These are phyloP conservation scores for Venustaconcha ellipsiformis DNA, from an alignment of 1,140 invertebrate genomes.

Conservation along the genomic window DNA sequence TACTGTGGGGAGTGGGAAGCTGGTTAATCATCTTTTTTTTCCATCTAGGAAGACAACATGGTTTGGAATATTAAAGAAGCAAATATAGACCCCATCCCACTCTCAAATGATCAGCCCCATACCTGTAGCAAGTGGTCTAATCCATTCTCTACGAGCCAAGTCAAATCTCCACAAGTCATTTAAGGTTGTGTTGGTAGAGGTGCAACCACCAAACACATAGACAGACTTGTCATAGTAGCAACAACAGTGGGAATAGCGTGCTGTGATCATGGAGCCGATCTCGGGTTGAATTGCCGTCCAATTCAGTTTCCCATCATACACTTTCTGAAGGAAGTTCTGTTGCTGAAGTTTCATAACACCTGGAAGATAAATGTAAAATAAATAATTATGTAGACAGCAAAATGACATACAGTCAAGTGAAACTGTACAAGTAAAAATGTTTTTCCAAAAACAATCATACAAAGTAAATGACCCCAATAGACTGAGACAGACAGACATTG, in stretches of 20 bases:
- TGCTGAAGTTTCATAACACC: constrained; percentile 80
- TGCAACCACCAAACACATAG: constrained; percentile 97
- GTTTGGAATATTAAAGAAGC: too few species aligned
- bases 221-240: constrained; percentile 79
- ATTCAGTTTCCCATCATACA: constrained; percentile 41
- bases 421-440: too few species aligned
- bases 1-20: not conserved
- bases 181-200: constrained; percentile 93
- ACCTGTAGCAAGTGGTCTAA: constrained; percentile 69
- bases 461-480: too few species aligned
- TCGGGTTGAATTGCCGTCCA: constrained; percentile 47
- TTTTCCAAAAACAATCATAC: too few species aligned
- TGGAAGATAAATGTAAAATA: constrained; percentile 67
- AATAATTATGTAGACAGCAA: too few species aligned
- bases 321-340: constrained; percentile 72
- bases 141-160: constrained; percentile 86
- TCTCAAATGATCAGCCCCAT: constrained; percentile 5
- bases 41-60: too few species aligned
- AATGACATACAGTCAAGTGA: too few species aligned
- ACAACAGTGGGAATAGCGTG: constrained; percentile 92
- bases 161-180: constrained; percentile 97
- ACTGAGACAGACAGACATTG: too few species aligned
- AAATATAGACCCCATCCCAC: not conserved
- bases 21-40: too few species aligned
- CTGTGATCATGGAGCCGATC: constrained; percentile 73